Evolutionary conservation across 2,797 vertebrate species (phyloP), one percentile per base, ranked within the genome.

Genomic region (Epinephelus coioides): DNA sequence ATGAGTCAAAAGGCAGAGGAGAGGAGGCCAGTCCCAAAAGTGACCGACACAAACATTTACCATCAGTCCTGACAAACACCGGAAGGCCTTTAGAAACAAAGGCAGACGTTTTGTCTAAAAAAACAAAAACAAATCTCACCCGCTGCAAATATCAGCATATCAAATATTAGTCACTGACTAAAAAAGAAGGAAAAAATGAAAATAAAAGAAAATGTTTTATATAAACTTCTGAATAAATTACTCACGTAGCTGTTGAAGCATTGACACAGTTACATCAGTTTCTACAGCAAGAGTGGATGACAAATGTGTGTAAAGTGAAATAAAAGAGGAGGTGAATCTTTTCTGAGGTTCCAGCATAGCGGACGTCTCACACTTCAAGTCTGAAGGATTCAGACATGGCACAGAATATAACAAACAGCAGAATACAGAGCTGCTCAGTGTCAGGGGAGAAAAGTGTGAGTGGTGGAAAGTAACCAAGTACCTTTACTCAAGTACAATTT

Each of bases 151-250:
- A 95, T 95, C 96, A 96, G 97, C 96, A 94, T 93, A 95, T 96
- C 95, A 75, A 96, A 95, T 90, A 96, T 96, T 96, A 97, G 95
- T 96, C 96, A 97, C 92, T 93, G 96, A 97, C 96, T 97, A 96
- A 96, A 94, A 96, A 93, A 92, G 96, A 93, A 92, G 95, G 7
- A 34, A 34, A 34, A 34, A 34, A 34, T 30, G 27, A 30, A 6
- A 30, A 30, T 30, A 34, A 34, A 25, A 57, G 21, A 84, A 83
- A 60, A 11, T 13, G 2, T 63, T 66, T 89, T 72, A 86, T 95
- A 96, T 95, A 96, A 96, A 93, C 79, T 43, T 91, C 84, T 85
- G 81, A 97, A 97, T 97, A 97, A 97, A 96, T 96, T 95, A 81
- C 21, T 91, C 87, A 84, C 75, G 78, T 86, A 54, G 66, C 80